Percentiles rank a stretch among this genome's conserved stretches.
phyloP scores from a whole-genome alignment of 1,140 invertebrate species.

The Oedothorax gibbosus region DNA sequence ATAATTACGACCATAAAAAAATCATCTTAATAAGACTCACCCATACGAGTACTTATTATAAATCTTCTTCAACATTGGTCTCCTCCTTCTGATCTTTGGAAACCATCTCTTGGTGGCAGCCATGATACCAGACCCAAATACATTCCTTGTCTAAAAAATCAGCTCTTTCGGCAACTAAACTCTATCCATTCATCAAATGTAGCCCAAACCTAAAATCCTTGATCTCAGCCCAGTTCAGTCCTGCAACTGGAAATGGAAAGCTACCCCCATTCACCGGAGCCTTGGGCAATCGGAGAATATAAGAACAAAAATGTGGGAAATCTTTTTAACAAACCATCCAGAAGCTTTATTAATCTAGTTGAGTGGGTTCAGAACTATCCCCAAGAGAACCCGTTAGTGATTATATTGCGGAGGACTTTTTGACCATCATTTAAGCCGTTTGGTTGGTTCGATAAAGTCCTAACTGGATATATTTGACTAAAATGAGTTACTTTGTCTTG shows the following conservation, averaged over 20 bases:
- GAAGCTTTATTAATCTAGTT: slow-evolving; percentile 47
- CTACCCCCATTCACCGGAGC: slow-evolving; percentile 31
- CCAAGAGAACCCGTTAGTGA: slow-evolving; percentile 5
- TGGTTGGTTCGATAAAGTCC: too few relatives aligned
- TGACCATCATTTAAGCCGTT: too few relatives aligned
- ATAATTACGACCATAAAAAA: not conserved
- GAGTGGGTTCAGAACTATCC: slow-evolving; percentile 12
- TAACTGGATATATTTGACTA: too few relatives aligned
- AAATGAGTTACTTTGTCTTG: too few relatives aligned
- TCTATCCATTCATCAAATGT: not conserved
- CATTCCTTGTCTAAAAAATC: not conserved
- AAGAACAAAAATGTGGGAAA: not conserved
- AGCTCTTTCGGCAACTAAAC: not conserved
- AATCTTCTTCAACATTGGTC: slow-evolving; percentile 32
- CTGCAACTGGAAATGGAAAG: slow-evolving; percentile 22
- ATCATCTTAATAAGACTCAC: not conserved
- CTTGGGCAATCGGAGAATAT: slow-evolving; percentile 21
- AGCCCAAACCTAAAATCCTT: slow-evolving; percentile 7
- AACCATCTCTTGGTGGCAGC: slow-evolving; percentile 40
- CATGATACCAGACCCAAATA: not conserved
- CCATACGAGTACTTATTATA: slow-evolving; percentile 36
- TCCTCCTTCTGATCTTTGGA: slow-evolving; percentile 36
- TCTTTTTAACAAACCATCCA: not conserved
- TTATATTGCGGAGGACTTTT: slow-evolving; percentile 30
- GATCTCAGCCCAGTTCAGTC: slow-evolving; percentile 33